Conservation (phyloP, 2,888 invertebrate genomes). For the Lochmaea capreae region DNA sequence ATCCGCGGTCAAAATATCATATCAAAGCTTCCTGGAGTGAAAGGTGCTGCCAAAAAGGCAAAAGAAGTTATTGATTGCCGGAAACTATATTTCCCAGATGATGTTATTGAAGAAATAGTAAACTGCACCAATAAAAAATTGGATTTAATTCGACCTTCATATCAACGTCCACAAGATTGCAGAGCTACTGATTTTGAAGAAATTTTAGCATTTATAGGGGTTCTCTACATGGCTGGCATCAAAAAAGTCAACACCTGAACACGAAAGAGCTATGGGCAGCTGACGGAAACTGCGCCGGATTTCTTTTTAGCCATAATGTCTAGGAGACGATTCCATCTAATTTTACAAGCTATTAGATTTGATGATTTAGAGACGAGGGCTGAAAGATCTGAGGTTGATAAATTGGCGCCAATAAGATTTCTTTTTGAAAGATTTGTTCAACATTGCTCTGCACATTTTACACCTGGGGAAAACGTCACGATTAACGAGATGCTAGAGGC, state of each 20-base stretch:
- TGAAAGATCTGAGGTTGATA: no score
- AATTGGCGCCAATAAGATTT: no score
- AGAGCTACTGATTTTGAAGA: conserved; percentile 33
- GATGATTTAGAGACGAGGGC: no score
- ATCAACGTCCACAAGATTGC: no score
- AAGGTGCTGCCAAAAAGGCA: neutral
- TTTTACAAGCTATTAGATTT: no score
- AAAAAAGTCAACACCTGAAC: conserved; percentile 19
- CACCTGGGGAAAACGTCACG: conserved; percentile 28
- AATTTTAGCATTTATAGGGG: conserved; percentile 51
- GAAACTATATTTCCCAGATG: no score
- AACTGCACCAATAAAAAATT: no score
- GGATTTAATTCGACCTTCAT: neutral
- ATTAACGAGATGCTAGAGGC: neutral
- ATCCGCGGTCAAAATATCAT: no score
- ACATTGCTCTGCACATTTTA: conserved; percentile 38
- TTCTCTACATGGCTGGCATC: conserved; percentile 52
- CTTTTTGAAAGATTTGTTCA: conserved; percentile 43
- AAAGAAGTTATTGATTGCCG: conserved; percentile 18
- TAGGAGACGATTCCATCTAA: no score
- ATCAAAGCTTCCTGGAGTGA: no score
- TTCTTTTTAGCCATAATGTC: conserved; percentile 23
- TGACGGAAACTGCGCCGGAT: conserved; percentile 52
- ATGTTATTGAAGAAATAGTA: no score
- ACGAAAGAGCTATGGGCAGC: conserved; percentile 42